Base-by-base conservation (phyloP, 2,888 invertebrate genomes). In the Polydrusus tereticollis region DNA sequence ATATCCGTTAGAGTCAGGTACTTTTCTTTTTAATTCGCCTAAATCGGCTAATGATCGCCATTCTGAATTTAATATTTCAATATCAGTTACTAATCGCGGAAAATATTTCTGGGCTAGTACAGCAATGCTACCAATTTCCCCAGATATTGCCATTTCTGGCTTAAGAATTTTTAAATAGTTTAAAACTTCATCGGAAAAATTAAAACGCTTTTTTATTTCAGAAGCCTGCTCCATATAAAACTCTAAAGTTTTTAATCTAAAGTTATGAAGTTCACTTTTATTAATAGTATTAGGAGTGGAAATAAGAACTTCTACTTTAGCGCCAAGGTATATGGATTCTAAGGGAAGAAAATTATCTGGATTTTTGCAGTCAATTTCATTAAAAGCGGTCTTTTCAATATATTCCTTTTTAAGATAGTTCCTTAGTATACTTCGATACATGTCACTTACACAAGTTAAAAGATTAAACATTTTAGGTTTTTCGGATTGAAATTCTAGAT, bases 181-280 rank as follows among this genome's bases (percentile, higher is more conserved):
- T 16, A 76, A 72, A 33, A 72, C 57, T 20, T 59, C 45, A 43
- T 74, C 69, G 43, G 47, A 41, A 70, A 76, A 76, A 26, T 69
- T 38, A 45, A 73, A 77, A 20, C 77, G 45, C 38, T 72, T 75
- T 70, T 68, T 73, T 23, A 77, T 76, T 55, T 77, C 69, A 14
- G 16, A 47, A 16, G 38, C 58, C 29, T 75, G 43, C 58, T 75
- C 73, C 12, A 73, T 60, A 71, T 75, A 76, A 75, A 74, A 77
- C n/a, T 65, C 65, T 38, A 75, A 65, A 29, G 14, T 18, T 8
- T 63, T 47, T 57, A 69, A 43, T 41, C 50, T 57, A 58, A 76
- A 69, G 45, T 69, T 65, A 20, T 72, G 18, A 6, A 76, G 18
- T 23, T 76, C 74, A 43, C 33, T 18, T 52, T 57, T 55, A 58